A percentile compares a stretch with the other conserved stretches of the same genome.
These are phyloP conservation scores for Acinonyx jubatus DNA, from an alignment of 2,113 vertebrate genomes.

Conservation along the genomic window DNA sequence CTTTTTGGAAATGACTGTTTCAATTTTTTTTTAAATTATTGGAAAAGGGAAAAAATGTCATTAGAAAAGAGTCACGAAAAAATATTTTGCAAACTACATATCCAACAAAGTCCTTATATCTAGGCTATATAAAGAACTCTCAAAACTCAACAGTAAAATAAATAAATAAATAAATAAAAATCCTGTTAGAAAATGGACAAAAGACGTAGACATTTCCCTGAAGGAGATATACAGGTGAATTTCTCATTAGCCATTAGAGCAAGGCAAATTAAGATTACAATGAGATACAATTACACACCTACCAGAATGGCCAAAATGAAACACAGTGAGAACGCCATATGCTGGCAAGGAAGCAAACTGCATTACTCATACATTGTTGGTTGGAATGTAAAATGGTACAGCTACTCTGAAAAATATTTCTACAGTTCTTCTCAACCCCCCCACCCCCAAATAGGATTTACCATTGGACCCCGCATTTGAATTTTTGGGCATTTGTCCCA, in stretches of 20 bases:
- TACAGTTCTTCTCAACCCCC: not conserved
- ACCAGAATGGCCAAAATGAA: not conserved
- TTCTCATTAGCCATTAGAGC: not conserved
- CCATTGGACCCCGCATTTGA: not conserved
- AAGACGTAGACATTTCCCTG: not conserved
- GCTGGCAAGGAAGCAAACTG: not conserved
- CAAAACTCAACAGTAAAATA: not conserved
- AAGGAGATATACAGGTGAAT: not conserved
- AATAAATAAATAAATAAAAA: not conserved
- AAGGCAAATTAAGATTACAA: not conserved
- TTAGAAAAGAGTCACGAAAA: not conserved
- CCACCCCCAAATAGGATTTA: not conserved
- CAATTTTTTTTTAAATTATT: not conserved
- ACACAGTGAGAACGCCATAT: accelerated
- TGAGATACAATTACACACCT: no score
- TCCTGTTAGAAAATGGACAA: not conserved
- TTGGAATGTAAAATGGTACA: not conserved
- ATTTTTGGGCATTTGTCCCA: not conserved
- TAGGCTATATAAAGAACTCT: not conserved
- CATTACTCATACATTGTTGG: not conserved
- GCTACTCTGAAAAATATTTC: not conserved
- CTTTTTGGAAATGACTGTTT: not conserved
- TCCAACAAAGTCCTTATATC: not conserved
- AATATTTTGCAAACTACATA: not conserved
- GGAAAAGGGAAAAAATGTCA: not conserved